phyloP scores from a whole-genome alignment of 2,797 vertebrate species.

The Rhinatrema bivittatum region DNA sequence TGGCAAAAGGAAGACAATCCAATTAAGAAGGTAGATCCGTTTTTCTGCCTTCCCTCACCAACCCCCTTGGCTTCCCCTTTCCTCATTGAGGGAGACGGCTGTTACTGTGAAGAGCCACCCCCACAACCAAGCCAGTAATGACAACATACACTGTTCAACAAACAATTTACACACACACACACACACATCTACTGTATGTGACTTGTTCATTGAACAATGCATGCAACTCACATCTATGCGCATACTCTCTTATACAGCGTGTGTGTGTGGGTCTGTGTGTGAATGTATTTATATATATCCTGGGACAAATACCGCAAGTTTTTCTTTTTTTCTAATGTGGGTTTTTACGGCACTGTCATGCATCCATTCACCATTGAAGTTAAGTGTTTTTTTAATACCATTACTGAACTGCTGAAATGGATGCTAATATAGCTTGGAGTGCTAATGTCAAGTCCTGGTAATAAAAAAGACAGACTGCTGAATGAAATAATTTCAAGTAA shows the following conservation, averaged over 20 bases:
- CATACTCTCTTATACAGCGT: too few species aligned
- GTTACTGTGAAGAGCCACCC: too few species aligned
- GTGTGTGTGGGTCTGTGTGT: too few species aligned
- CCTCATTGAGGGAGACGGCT: too few species aligned
- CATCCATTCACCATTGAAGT: slow-evolving; percentile 66
- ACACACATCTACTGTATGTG: too few species aligned
- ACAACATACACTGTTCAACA: too few species aligned
- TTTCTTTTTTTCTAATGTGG: slow-evolving; percentile 68
- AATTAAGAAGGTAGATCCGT: slow-evolving; percentile 22
- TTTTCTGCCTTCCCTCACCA: not conserved
- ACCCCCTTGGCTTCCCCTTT: slow-evolving; percentile 4
- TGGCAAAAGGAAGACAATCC: slow-evolving; percentile 41
- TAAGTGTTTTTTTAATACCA: slow-evolving; percentile 78
- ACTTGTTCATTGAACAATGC: too few species aligned
- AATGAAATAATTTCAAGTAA: slow-evolving; percentile 73
- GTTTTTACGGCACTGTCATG: slow-evolving; percentile 68
- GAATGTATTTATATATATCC: too few species aligned
- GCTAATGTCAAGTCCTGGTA: slow-evolving; percentile 73
- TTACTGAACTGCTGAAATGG: slow-evolving; percentile 71
- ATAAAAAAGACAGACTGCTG: slow-evolving; percentile 79
- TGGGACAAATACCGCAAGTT: slow-evolving; percentile 65
- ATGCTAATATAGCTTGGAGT: slow-evolving; percentile 74
- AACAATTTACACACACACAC: too few species aligned
- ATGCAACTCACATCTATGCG: too few species aligned
- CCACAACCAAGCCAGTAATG: slow-evolving; percentile 21